These are phyloP conservation scores for Oreochromis tanganicae DNA, from an alignment of 2,113 vertebrate species.

Conservation along the genomic window DNA sequence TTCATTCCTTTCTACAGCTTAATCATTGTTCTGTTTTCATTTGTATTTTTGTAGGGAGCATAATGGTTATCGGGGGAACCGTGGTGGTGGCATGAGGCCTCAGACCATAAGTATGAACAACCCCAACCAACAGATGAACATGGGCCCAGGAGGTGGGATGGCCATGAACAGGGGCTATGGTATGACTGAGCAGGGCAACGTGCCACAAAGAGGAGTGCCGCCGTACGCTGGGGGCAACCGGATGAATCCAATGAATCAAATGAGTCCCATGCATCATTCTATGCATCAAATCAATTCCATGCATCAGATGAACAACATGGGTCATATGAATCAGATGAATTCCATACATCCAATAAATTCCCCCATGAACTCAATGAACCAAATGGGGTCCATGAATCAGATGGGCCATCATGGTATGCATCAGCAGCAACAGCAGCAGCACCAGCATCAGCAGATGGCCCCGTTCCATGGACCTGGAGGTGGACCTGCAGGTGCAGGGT, in stretches of 20 bases:
- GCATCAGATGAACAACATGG: slow-evolving; percentile 50
- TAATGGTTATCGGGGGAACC: slow-evolving; percentile 84
- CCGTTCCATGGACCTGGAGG: slow-evolving; percentile 75
- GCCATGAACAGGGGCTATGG: slow-evolving; percentile 71
- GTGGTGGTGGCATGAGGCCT: slow-evolving; percentile 78
- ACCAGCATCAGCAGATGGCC: slow-evolving; percentile 70
- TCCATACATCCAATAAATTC: slow-evolving; percentile 18
- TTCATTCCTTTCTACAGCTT: neutral
- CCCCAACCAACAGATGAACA: slow-evolving; percentile 76
- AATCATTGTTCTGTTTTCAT: neutral
- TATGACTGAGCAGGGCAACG: slow-evolving; percentile 66
- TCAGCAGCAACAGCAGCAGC: slow-evolving; percentile 48
- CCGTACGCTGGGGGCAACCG: slow-evolving; percentile 58
- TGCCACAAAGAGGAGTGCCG: slow-evolving; percentile 65
- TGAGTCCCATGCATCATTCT: slow-evolving; percentile 28
- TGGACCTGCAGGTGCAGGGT: slow-evolving; percentile 61
- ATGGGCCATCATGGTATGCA: slow-evolving; percentile 70
- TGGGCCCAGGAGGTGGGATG: slow-evolving; percentile 76
- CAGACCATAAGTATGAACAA: slow-evolving; percentile 72
- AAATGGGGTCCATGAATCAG: slow-evolving; percentile 50
- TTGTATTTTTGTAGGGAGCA: slow-evolving; percentile 77
- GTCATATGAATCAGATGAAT: slow-evolving; percentile 44
- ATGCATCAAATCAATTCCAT: slow-evolving; percentile 34
- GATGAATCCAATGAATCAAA: slow-evolving; percentile 47
- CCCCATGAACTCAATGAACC: slow-evolving; percentile 11